Base-by-base conservation (phyloP, 2,113 vertebrate genomes). In the Puma concolor region DNA sequence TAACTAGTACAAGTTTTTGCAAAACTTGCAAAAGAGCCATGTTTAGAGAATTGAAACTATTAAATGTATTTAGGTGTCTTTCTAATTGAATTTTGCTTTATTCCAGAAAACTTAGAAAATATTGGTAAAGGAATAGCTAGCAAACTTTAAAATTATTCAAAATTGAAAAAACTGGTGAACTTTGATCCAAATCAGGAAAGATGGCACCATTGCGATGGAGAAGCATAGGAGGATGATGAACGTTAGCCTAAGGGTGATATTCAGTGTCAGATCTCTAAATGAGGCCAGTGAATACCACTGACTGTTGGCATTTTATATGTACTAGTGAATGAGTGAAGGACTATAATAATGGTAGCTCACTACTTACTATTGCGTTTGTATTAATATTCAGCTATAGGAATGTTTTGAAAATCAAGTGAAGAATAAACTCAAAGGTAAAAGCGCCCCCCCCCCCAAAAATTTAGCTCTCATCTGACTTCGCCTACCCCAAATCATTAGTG, bases 1-100 rank as follows among this genome's bases (percentile, higher is more conserved):
- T 83, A 88, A 82, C 48, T 88, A 83, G 33, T 80, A 77, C 12
- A 29, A 9, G 44, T 44, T 44, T 72, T 96, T 92, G 27, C 41
- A 77, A 29, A 74, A 76, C 36, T 74, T 88, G 54, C 31, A 77
- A 63, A 67, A 33, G 25, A 80, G 21, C 69, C 84, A 0, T 54
- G 60, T 57, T 84, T 77, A 84, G 52, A 94, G 66, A 84, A n/a
- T 80, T 60, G 69, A 0, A 89, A 29, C 60, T 88, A 57, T 71
- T 89, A 89, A 48, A 41, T 92, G 31, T n/a, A 48, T 93, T 88
- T 66, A 57, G 23, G 3, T 91, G 44, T 66, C 76, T 82, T 72
- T 89, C 85, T 95, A 71, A 76, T 86, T 93, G 67, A 74, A 38
- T 41, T 50, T 91, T 87, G 21, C 64, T 81, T 95, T 92, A 67